Evolutionary conservation across 2,888 invertebrate genomes (phyloP).

Genomic region (Pheosia tremula): DNA sequence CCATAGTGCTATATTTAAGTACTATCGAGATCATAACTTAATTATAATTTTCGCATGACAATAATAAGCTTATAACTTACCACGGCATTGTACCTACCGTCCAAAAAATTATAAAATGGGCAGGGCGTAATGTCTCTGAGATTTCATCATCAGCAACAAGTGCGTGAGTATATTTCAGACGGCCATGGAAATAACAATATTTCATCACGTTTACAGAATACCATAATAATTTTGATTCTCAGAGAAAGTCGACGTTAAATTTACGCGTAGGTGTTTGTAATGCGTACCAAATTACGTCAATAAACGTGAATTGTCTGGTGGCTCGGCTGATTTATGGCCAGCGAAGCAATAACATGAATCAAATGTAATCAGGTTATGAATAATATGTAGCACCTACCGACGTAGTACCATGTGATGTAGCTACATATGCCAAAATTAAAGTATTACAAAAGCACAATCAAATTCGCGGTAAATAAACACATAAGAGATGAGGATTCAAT

Average conservation of each 20-base stretch:
- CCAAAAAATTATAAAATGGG: too few species aligned
- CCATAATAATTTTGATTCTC: conserved; percentile 3
- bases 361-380: conserved; percentile 20
- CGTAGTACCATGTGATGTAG: neutral
- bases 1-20: too few species aligned
- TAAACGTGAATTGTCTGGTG: conserved; percentile 28
- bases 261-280: conserved; percentile 26
- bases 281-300: conserved; percentile 27
- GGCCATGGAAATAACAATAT: neutral
- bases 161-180: neutral
- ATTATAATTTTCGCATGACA: too few species aligned
- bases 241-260: conserved; percentile 21
- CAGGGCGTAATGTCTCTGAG: too few species aligned
- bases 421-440: too few species aligned
- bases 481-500: too few species aligned
- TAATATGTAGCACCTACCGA: conserved; percentile 3
- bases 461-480: too few species aligned
- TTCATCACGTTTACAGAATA: neutral
- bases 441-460: too few species aligned
- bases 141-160: too few species aligned
- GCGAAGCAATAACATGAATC: conserved; percentile 24
- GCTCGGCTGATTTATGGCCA: conserved; percentile 32
- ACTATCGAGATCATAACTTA: too few species aligned
- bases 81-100: too few species aligned
- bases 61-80: too few species aligned